These are phyloP conservation scores for Hylyphantes graminicola DNA, from an alignment of 1,140 invertebrate species.

Conservation along the genomic window DNA sequence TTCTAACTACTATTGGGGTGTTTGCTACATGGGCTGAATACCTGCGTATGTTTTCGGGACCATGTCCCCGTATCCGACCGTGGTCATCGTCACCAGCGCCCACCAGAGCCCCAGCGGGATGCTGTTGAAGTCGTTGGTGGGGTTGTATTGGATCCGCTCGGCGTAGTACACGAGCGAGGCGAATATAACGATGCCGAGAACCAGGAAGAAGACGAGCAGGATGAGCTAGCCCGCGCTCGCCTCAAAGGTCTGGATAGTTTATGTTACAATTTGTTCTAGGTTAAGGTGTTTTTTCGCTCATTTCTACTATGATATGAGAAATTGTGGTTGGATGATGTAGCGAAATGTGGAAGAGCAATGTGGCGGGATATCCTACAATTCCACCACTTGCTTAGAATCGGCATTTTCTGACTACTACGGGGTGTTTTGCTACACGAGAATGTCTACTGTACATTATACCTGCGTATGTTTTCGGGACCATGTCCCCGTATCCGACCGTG, in stretches of 20 bases:
- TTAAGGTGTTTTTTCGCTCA: no score
- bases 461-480: constrained; percentile 88
- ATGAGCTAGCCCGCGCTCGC: constrained; percentile 89
- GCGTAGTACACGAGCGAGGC: constrained; percentile 99
- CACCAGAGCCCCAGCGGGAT: constrained; percentile 88
- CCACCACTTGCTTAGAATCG: no score
- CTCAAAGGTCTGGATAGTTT: constrained; percentile 95
- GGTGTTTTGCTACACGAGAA: no score
- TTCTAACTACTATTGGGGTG: no score
- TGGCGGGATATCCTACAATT: no score
- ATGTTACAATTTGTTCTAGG: no score
- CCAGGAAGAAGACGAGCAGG: constrained; percentile 89
- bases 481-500: constrained; percentile 79
- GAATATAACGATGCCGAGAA: constrained; percentile 98
- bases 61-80: constrained; percentile 80
- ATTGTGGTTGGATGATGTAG: no score
- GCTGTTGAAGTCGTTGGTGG: constrained; percentile 98
- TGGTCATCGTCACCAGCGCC: constrained; percentile 90
- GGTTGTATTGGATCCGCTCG: constrained; percentile 94
- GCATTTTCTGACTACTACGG: no score
- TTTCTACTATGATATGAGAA: no score
- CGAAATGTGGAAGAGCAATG: no score
- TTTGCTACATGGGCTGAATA: no score
- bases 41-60: constrained; percentile 88
- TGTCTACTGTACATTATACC: no score